A percentile compares a stretch with the other conserved stretches of the same genome.
Conservation (phyloP, 2,797 vertebrate species). For the Myotis myotis region DNA sequence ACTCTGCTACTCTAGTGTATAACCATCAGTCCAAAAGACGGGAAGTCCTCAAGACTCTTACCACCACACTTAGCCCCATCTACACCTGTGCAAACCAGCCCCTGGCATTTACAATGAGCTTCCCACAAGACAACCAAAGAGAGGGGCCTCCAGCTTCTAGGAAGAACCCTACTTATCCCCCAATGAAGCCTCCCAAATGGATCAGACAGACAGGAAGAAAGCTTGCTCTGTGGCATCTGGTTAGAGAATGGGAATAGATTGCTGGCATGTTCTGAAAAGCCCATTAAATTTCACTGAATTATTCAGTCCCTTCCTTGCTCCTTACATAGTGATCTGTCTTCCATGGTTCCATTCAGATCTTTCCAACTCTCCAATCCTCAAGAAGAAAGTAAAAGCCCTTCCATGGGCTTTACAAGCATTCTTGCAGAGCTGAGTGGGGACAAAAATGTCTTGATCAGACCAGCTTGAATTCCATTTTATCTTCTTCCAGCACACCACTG, state of each 20-base stretch:
- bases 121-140: neutral
- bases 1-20: neutral
- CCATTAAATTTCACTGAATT: slow-evolving; percentile 63
- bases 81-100: neutral
- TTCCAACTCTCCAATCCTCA: slow-evolving; percentile 34
- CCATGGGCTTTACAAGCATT: neutral
- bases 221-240: neutral
- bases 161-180: neutral
- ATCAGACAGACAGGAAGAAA: neutral
- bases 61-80: neutral
- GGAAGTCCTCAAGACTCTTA: neutral
- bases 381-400: neutral
- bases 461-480: neutral
- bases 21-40: neutral
- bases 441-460: neutral
- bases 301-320: slow-evolving; percentile 57
- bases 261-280: slow-evolving; percentile 40
- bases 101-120: neutral
- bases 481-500: neutral
- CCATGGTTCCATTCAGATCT: slow-evolving; percentile 56
- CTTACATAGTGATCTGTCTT: slow-evolving; percentile 49
- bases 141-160: neutral
- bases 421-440: neutral
- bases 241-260: slow-evolving; percentile 41
- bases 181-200: neutral